A percentile compares a stretch with the other conserved stretches of the same genome.
Conservation (phyloP, 2,888 invertebrate genomes). For the Athalia rosae region DNA sequence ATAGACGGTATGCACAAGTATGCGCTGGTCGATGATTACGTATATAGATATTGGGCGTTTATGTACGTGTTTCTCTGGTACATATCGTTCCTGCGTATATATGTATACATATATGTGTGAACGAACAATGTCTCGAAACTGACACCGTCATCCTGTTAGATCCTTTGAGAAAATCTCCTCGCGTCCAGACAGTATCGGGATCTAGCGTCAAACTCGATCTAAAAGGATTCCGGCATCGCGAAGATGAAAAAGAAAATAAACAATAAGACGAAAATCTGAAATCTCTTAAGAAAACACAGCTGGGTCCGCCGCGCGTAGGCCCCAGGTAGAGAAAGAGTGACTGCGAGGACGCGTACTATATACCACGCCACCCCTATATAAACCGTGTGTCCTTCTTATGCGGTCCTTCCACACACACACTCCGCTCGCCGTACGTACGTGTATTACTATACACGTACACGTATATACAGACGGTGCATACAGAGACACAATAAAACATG, state of each 20-base stretch:
- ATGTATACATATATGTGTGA: not conserved
- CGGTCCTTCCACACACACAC: not conserved
- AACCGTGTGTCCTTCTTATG: constrained; percentile 1
- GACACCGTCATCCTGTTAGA: constrained; percentile 62
- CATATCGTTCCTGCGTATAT: not conserved
- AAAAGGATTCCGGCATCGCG: constrained; percentile 54
- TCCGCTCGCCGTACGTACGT: no score
- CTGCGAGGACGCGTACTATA: not conserved
- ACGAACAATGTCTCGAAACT: constrained; percentile 56
- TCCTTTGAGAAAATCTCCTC: constrained; percentile 60
- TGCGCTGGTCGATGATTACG: not conserved
- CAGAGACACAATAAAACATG: constrained; percentile 36
- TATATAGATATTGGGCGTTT: not conserved
- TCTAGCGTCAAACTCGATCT: constrained; percentile 70
- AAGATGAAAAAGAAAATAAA: constrained; percentile 33
- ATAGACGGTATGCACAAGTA: not conserved
- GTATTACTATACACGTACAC: no score
- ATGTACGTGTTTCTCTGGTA: constrained; percentile 1
- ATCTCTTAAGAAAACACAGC: constrained; percentile 71
- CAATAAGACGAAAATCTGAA: constrained; percentile 56
- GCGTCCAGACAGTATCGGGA: constrained; percentile 67
- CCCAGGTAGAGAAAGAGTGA: constrained; percentile 50
- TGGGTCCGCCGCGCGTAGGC: constrained; percentile 55
- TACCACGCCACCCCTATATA: not conserved
- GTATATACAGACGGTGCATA: not conserved